phyloP scores from a whole-genome alignment of 2,888 invertebrate species.

The Itoplectis maculator region DNA sequence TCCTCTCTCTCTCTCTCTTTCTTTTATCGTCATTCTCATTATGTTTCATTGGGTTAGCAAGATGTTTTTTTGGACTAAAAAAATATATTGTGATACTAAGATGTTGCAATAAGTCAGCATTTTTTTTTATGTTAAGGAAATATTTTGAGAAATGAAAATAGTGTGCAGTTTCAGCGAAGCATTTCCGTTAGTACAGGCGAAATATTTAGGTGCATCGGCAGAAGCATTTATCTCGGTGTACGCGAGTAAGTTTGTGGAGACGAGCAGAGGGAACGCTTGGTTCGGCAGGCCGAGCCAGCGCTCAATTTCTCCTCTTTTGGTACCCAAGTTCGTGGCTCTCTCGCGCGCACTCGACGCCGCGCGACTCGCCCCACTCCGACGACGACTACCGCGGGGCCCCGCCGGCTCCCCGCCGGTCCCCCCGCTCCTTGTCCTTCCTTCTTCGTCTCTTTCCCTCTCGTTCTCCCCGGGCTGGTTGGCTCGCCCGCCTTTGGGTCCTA shows the following conservation, averaged over 20 bases:
- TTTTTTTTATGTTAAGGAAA: too few species aligned
- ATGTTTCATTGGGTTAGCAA: too few species aligned
- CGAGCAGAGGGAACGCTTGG: slow-evolving; percentile 19
- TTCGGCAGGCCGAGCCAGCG: slow-evolving; percentile 69
- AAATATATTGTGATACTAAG: too few species aligned
- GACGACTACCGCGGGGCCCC: slow-evolving; percentile 50
- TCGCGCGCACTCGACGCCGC: slow-evolving; percentile 46
- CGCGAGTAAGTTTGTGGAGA: too few species aligned
- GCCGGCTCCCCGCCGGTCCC: slow-evolving; percentile 52
- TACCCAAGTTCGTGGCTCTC: slow-evolving; percentile 76
- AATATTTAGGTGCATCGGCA: too few species aligned
- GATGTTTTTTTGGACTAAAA: too few species aligned
- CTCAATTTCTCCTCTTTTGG: slow-evolving; percentile 83
- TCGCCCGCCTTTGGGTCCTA: slow-evolving; percentile 79
- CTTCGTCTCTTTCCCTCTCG: slow-evolving; percentile 37
- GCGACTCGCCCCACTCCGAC: slow-evolving; percentile 65
- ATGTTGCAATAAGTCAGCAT: too few species aligned
- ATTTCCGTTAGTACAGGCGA: too few species aligned
- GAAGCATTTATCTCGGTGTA: too few species aligned
- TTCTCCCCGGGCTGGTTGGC: slow-evolving; percentile 41
- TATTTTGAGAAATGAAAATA: too few species aligned
- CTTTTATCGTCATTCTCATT: too few species aligned
- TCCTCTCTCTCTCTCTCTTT: slow-evolving; percentile 32
- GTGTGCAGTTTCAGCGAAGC: too few species aligned
- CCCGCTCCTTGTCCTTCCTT: slow-evolving; percentile 26